Evolutionary conservation across 92 coral and sea anemone genomes (phyloP), one percentile per base, ranked within the genome.

Genomic region (Galaxea fascicularis): DNA sequence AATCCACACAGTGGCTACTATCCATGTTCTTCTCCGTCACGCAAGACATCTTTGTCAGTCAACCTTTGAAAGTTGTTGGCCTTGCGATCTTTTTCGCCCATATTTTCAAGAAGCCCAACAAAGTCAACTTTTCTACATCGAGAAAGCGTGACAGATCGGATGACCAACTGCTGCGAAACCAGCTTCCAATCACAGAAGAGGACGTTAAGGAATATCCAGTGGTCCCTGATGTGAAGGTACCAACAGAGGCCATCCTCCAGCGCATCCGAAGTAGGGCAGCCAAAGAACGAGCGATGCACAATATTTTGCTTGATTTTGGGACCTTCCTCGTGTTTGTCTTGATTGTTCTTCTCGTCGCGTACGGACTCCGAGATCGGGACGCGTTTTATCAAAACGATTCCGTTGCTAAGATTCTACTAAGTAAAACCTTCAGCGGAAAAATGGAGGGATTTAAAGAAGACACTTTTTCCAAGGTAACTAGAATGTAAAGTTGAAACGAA

Each of bases 1-100:
- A 92, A n/a, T 94, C 99, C 14, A 89, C 89, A 56, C 90, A 93
- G 71, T 97, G 99, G 99, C 95, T 97, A 18, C 56, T 97, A 1
- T 97, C 99, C 22, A 83, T 97, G 89, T 89, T 92, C 53, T 78
- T 94, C 49, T 97, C 99, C 16, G 78, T 97, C 44, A 78, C 96
- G 26, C 95, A 94, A 80, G 99, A 97, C 81, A 89, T 97, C 39
- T 94, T 97, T 78, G 87, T 97, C 28, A 92, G 92, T 59, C 98
- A 97, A 46, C 99, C 99, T 1, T 68, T 94, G 18, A 97, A 97
- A 76, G 98, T 94, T 13, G 76, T 97, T 30, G 67, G 75, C 24
- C 45, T 97, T n/a, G 91, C 99, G 28, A 63, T 94, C 44, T 79
- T 87, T 58, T 86, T 94, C 57, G 98, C 98, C 1, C 89, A 89